A percentile compares a stretch with the other conserved stretches of the same genome.
Evolutionary conservation across 2,113 vertebrate species (phyloP).

Genomic region (Danionella cerebrum): DNA sequence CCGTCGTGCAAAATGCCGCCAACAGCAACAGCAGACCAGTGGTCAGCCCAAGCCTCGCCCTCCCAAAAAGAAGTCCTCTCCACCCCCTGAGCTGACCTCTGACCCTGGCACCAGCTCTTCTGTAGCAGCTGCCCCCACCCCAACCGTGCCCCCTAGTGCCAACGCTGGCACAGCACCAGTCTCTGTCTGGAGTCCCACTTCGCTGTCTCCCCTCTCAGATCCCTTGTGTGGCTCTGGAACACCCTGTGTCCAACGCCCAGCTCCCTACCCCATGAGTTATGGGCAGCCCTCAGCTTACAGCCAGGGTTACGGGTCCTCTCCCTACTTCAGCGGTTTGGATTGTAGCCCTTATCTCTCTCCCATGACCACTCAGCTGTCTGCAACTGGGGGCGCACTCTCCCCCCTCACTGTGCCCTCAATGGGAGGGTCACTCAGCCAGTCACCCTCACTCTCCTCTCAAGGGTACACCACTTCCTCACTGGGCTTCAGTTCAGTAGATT

Average conservation of each 20-base stretch:
- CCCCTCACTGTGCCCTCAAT: conserved; percentile 70
- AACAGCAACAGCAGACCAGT: conserved; percentile 74
- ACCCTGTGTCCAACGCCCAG: conserved; percentile 69
- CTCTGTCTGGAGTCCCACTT: conserved; percentile 79
- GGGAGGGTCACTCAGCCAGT: conserved; percentile 73
- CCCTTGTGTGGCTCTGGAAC: conserved; percentile 63
- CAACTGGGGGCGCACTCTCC: conserved; percentile 68
- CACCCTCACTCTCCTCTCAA: conserved; percentile 71
- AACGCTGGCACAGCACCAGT: conserved; percentile 59
- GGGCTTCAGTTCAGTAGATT: conserved; percentile 74
- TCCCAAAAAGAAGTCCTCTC: conserved; percentile 73
- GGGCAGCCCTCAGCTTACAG: conserved; percentile 64
- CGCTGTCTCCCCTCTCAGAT: conserved; percentile 73
- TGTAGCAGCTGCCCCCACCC: conserved; percentile 53
- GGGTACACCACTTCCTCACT: conserved; percentile 70
- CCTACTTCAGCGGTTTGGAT: conserved; percentile 76
- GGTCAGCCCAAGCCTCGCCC: conserved; percentile 75
- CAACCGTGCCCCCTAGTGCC: conserved; percentile 52
- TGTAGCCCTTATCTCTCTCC: conserved; percentile 79
- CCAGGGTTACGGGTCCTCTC: conserved; percentile 71
- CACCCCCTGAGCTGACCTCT: conserved; percentile 57
- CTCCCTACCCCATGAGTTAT: conserved; percentile 72
- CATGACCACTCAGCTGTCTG: conserved; percentile 74
- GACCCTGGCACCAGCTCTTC: conserved; percentile 54
- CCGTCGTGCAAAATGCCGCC: conserved; percentile 76